phyloP scores from a whole-genome alignment of 2,113 vertebrate genomes.

The Empidonax traillii region DNA sequence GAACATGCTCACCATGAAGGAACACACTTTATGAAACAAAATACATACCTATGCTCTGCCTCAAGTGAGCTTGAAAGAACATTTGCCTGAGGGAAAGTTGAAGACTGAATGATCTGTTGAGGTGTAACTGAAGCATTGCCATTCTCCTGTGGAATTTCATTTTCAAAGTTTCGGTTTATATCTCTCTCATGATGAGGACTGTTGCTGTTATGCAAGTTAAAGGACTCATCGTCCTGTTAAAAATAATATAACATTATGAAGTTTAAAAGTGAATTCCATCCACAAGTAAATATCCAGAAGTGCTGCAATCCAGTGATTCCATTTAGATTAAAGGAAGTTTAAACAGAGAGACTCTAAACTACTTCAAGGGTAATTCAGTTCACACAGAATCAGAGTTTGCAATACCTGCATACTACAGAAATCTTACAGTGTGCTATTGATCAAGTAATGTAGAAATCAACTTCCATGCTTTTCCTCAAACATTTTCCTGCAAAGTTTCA shows the following conservation, averaged over 20 bases:
- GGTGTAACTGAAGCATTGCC: slow-evolving; percentile 67
- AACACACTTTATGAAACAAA: not conserved
- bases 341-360: not conserved
- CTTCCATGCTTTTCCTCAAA: not conserved
- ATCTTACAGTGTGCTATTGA: not conserved
- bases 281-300: not conserved
- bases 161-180: slow-evolving; percentile 77
- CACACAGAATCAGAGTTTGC: not conserved
- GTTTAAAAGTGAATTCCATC: not conserved
- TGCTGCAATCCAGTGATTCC: not conserved
- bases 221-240: slow-evolving; percentile 63
- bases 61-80: slow-evolving; percentile 84
- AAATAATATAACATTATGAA: not conserved
- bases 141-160: slow-evolving; percentile 66
- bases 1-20: not conserved
- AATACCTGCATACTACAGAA: not conserved
- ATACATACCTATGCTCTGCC: slow-evolving; percentile 79
- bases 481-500: not conserved
- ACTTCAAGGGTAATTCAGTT: not conserved
- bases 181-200: slow-evolving; percentile 69
- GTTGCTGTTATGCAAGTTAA: slow-evolving; percentile 73
- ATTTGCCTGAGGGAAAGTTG: slow-evolving; percentile 73
- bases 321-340: not conserved
- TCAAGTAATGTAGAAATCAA: not conserved
- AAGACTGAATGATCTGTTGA: slow-evolving; percentile 70